Percentiles rank a stretch among this genome's conserved stretches.
phyloP scores from a whole-genome alignment of 2,888 invertebrate species.

The Hirtodrosophila trivittata region DNA sequence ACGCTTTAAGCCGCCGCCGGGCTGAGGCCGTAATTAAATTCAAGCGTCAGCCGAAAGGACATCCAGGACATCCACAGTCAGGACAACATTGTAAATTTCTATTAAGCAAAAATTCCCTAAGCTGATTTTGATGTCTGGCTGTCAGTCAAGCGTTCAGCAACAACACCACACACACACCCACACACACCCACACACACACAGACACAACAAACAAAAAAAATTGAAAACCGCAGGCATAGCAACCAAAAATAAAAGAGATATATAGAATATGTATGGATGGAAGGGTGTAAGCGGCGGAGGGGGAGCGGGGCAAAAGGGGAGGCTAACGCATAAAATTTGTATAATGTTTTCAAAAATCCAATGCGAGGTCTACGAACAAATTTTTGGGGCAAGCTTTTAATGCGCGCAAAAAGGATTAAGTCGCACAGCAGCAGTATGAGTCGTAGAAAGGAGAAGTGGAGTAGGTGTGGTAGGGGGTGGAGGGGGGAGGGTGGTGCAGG shows the following conservation, averaged over 20 bases:
- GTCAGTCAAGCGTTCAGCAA: conserved; percentile 59
- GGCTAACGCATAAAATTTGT: conserved; percentile 56
- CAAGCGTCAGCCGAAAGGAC: conserved; percentile 53
- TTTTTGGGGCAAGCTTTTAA: conserved; percentile 67
- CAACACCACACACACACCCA: conserved; percentile 1
- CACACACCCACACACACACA: neutral
- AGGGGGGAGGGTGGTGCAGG: neutral
- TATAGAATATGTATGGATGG: neutral
- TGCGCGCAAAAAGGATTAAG: conserved; percentile 71
- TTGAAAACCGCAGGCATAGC: conserved; percentile 56
- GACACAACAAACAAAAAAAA: conserved; percentile 9
- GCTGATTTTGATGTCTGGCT: conserved; percentile 74
- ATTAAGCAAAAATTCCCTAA: conserved; percentile 72
- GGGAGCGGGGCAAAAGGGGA: neutral
- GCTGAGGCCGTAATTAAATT: conserved; percentile 69
- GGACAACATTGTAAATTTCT: conserved; percentile 70
- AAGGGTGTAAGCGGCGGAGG: neutral
- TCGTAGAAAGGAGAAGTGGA: neutral
- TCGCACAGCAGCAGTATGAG: conserved; percentile 10
- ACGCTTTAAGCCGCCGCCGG: conserved; percentile 69
- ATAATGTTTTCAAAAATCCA: conserved; percentile 58
- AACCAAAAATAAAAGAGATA: conserved; percentile 53
- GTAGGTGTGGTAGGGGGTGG: neutral
- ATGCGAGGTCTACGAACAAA: conserved; percentile 40
- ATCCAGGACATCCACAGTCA: conserved; percentile 25